These are phyloP conservation scores for Alethe castanea DNA, from an alignment of 2,113 vertebrate species.

Conservation along the genomic window DNA sequence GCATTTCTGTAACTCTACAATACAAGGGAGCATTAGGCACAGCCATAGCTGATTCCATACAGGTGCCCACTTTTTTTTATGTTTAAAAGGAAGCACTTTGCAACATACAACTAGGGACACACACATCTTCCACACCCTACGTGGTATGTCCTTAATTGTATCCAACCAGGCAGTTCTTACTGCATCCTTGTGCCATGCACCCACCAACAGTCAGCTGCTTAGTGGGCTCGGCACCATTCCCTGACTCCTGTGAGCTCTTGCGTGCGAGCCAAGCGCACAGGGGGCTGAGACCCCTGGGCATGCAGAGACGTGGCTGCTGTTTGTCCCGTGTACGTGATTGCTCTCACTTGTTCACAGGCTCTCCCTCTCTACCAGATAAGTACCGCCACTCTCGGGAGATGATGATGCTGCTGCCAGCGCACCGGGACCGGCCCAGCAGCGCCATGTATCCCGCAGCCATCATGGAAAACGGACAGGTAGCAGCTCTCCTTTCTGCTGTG, in stretches of 20 bases:
- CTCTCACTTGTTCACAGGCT: conserved; percentile 87
- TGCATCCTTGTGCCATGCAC: background rate
- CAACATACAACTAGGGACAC: background rate
- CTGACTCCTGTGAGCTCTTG: conserved; percentile 36
- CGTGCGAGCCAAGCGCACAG: background rate
- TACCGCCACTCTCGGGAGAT: conserved; percentile 91
- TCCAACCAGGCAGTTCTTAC: background rate
- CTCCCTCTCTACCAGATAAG: conserved; percentile 95
- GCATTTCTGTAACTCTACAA: background rate
- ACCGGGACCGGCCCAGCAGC: conserved; percentile 88
- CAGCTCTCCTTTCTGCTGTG: background rate
- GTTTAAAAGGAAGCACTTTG: background rate
- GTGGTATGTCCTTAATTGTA: background rate
- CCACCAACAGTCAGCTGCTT: background rate
- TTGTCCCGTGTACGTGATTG: conserved; percentile 78
- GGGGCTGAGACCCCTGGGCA: conserved; percentile 16
- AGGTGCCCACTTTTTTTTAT: background rate
- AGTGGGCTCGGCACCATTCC: conserved; percentile 4
- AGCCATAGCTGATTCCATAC: background rate
- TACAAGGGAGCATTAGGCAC: background rate
- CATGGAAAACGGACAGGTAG: conserved; percentile 92
- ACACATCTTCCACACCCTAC: background rate
- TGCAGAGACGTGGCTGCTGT: conserved; percentile 61
- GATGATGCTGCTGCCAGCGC: conserved; percentile 88
- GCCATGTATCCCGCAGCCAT: conserved; percentile 88